Conservation (phyloP, 2,797 vertebrate genomes). For the Tympanoctomys barrerae region DNA sequence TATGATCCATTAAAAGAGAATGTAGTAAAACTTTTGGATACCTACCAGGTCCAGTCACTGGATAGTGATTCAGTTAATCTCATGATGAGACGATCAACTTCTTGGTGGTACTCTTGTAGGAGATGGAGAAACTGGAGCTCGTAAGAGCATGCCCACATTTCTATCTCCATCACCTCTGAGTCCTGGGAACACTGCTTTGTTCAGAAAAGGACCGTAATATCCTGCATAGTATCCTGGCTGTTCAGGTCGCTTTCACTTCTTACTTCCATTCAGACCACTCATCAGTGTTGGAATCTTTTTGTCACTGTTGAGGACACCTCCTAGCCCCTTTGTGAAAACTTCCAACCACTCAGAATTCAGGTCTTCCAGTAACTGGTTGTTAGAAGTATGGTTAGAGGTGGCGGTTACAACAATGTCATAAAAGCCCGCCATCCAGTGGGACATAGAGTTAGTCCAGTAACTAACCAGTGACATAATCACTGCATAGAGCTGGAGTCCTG, state of each 20-base stretch:
- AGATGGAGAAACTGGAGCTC: background rate
- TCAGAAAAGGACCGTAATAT: background rate
- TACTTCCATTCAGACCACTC: background rate
- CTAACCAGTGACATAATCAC: background rate
- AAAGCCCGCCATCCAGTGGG: background rate
- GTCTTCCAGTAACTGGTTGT: background rate
- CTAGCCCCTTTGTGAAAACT: background rate
- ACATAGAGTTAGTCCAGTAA: background rate
- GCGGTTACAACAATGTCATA: background rate
- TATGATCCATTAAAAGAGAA: background rate
- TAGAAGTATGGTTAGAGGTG: background rate
- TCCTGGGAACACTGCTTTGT: background rate
- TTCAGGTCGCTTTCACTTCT: background rate
- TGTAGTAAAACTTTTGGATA: slow-evolving; percentile 1
- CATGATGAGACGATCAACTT: background rate
- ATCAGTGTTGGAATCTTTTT: background rate
- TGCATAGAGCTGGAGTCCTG: background rate
- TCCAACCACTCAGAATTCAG: background rate
- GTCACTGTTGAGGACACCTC: background rate
- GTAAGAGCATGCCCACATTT: background rate
- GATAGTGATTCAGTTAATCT: background rate
- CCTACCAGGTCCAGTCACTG: background rate
- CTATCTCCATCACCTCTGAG: background rate
- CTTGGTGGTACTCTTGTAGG: background rate
- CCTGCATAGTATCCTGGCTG: background rate